Evolutionary conservation across 2,113 vertebrate species (phyloP).

Genomic region (Ciconia boyciana): DNA sequence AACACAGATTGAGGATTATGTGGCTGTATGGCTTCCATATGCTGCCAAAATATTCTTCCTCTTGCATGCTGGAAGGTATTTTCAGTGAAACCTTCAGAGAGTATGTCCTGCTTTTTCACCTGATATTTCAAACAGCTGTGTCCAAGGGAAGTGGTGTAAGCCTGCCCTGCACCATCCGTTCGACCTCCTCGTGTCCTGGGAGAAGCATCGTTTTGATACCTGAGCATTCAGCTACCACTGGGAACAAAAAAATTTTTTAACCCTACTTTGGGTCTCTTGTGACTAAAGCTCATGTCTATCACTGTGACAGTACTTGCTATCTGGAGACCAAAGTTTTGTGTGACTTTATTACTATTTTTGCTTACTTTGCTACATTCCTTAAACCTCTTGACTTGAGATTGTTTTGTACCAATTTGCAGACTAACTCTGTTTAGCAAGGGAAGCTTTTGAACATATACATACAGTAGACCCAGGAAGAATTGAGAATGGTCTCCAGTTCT

Average conservation of each 20-base stretch:
- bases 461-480: background rate
- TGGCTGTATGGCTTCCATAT: background rate
- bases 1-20: background rate
- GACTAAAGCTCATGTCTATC: background rate
- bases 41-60: background rate
- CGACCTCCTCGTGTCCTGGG: background rate
- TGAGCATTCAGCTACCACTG: background rate
- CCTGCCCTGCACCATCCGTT: background rate
- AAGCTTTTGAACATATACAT: background rate
- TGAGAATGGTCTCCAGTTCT: background rate
- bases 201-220: background rate
- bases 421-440: background rate
- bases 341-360: background rate
- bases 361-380: background rate
- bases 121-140: background rate
- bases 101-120: background rate
- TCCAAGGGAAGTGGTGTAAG: background rate
- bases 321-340: background rate
- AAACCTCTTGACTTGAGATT: background rate
- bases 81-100: background rate
- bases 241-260: background rate
- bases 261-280: background rate
- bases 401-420: background rate
- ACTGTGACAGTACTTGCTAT: background rate
- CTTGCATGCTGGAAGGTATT: background rate